Conservation (phyloP, 2,113 vertebrate genomes). For the Sisor rabdophorus region DNA sequence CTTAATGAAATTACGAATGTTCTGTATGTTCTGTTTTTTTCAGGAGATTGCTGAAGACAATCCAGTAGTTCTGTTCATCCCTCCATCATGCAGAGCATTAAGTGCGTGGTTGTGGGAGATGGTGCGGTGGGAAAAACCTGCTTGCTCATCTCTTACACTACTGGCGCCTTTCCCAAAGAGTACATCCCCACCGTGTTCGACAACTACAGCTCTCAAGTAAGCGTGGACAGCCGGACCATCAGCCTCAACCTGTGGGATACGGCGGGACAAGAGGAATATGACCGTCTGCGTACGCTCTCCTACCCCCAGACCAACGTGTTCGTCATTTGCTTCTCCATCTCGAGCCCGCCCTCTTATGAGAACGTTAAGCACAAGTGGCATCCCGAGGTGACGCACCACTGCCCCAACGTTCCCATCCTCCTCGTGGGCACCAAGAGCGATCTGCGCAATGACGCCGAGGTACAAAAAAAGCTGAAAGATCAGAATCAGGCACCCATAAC, state of each 20-base stretch:
- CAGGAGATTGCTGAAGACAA: conserved; percentile 19
- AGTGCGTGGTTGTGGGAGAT: conserved; percentile 52
- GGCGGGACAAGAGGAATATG: conserved; percentile 91
- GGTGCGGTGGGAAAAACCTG: conserved; percentile 45
- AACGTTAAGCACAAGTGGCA: conserved; percentile 96
- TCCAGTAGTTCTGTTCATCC: conserved; percentile 32
- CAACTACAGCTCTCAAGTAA: conserved; percentile 66
- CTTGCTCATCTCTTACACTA: conserved; percentile 49
- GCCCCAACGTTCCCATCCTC: conserved; percentile 87
- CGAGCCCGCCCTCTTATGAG: conserved; percentile 89
- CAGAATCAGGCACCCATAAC: conserved; percentile 84
- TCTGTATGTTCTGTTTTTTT: background rate
- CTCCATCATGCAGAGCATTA: conserved; percentile 51
- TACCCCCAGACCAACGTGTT: conserved; percentile 95
- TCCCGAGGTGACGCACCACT: conserved; percentile 92
- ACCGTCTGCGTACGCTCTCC: conserved; percentile 86
- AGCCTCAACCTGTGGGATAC: conserved; percentile 94
- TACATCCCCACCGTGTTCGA: conserved; percentile 50
- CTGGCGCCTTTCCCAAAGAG: conserved; percentile 49
- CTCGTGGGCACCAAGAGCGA: conserved; percentile 96
- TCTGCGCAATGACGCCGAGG: conserved; percentile 80
- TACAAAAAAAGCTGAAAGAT: conserved; percentile 86
- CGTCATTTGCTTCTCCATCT: conserved; percentile 94
- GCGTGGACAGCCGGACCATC: conserved; percentile 77
- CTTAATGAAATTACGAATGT: background rate